A percentile compares a stretch with the other conserved stretches of the same genome.
phyloP scores from a whole-genome alignment of 2,113 vertebrate genomes.

The Pelobates fuscus region DNA sequence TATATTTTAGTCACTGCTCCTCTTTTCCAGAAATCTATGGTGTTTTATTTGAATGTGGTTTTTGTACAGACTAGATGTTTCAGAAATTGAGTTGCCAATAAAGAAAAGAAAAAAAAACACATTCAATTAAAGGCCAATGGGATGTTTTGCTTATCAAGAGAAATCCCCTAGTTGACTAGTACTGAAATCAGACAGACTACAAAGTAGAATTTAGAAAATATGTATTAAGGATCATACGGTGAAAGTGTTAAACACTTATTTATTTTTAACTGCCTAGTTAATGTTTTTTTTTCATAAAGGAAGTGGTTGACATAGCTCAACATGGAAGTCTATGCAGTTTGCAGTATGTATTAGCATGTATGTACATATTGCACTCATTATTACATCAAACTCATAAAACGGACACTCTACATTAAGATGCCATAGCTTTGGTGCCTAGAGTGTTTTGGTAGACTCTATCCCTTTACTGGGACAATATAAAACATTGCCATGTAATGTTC shows the following conservation, averaged over 20 bases:
- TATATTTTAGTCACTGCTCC: conserved; percentile 56
- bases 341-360: neutral
- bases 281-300: neutral
- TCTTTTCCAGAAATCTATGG: conserved; percentile 57
- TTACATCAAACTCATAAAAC: too few relatives aligned
- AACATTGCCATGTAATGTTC: too few relatives aligned
- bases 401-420: too few relatives aligned
- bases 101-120: neutral
- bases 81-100: neutral
- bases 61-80: conserved; percentile 43
- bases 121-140: neutral
- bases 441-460: too few relatives aligned
- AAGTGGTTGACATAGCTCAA: conserved; percentile 1
- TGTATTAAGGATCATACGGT: neutral
- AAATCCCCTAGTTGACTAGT: neutral
- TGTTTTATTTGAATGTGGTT: conserved; percentile 64
- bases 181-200: neutral
- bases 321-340: neutral
- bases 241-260: conserved; percentile 8
- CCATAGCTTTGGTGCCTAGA: too few relatives aligned
- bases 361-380: neutral
- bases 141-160: neutral
- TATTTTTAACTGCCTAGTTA: neutral
- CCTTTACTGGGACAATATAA: too few relatives aligned
- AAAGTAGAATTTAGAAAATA: neutral